Percentiles rank a stretch among this genome's conserved stretches.
Evolutionary conservation across 2,113 vertebrate species (phyloP).

Genomic region (Limanda limanda): DNA sequence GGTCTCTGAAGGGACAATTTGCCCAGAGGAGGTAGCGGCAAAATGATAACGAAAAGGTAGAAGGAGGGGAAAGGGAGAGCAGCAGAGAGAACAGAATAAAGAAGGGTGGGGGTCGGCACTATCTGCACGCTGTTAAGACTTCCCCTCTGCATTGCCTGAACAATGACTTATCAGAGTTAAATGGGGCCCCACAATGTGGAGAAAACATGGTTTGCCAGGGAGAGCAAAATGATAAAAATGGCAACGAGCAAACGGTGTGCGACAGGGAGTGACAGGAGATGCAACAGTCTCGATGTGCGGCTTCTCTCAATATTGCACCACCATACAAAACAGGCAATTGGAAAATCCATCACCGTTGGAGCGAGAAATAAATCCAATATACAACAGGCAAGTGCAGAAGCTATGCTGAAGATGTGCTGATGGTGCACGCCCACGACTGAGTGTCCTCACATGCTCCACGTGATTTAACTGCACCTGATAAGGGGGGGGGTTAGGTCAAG

Average conservation of each 20-base stretch:
- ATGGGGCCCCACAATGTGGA: conserved; percentile 51
- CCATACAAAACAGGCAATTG: conserved; percentile 56
- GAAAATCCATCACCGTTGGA: conserved; percentile 66
- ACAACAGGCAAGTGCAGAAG: conserved; percentile 36
- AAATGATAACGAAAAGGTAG: conserved; percentile 36
- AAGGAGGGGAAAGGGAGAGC: background rate
- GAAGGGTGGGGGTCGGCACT: background rate
- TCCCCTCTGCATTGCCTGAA: conserved; percentile 49
- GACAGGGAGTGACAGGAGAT: conserved; percentile 50
- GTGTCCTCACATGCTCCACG: background rate
- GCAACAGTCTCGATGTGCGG: conserved; percentile 42
- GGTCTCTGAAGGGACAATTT: conserved; percentile 60
- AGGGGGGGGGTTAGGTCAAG: conserved; percentile 38
- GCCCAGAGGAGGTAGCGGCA: conserved; percentile 44
- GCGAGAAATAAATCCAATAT: conserved; percentile 64
- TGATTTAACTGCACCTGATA: conserved; percentile 51
- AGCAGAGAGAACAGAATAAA: conserved; percentile 11
- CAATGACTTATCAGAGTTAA: conserved; percentile 71
- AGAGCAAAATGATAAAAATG: conserved; percentile 54
- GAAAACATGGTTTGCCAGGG: conserved; percentile 26
- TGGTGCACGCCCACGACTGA: conserved; percentile 2
- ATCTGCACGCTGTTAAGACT: conserved; percentile 23
- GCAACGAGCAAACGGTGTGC: conserved; percentile 55
- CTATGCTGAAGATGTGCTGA: conserved; percentile 54
- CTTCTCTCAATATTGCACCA: conserved; percentile 24